Conservation (phyloP, 2,888 invertebrate species). For the Liopterus haemorrhoidalis region DNA sequence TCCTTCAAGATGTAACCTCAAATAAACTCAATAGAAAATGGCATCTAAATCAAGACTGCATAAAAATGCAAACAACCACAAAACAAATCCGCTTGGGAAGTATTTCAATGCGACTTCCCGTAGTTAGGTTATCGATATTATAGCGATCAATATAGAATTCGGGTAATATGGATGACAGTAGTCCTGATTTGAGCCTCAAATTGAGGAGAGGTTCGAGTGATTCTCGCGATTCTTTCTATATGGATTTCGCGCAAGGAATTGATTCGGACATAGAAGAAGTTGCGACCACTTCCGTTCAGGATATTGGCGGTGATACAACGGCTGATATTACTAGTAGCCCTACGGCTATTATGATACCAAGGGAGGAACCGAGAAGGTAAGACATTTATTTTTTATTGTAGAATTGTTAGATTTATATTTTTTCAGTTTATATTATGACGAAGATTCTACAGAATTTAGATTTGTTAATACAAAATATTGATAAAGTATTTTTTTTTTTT, state of each 20-base stretch:
- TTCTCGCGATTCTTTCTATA: slow-evolving; percentile 81
- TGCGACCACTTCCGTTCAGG: slow-evolving; percentile 59
- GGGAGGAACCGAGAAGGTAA: slow-evolving; percentile 10
- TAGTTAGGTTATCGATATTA: no score
- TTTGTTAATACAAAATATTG: neutral
- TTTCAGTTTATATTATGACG: no score
- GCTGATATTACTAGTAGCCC: slow-evolving; percentile 43
- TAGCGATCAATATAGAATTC: no score
- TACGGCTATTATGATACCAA: slow-evolving; percentile 44
- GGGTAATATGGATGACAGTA: slow-evolving; percentile 76
- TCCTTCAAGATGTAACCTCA: no score
- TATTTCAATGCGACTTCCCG: no score
- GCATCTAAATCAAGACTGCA: no score
- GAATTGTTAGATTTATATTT: no score
- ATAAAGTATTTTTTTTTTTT: neutral
- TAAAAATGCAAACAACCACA: no score
- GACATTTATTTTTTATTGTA: neutral
- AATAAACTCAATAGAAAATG: no score
- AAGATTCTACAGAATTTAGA: neutral
- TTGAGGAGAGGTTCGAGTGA: slow-evolving; percentile 79
- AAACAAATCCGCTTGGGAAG: no score
- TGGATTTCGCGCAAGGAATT: slow-evolving; percentile 87
- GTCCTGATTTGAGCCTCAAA: slow-evolving; percentile 79
- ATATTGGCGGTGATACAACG: slow-evolving; percentile 39
- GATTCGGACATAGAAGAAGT: slow-evolving; percentile 86